Evolutionary conservation across 2,797 vertebrate genomes (phyloP).

Genomic region (Coccyzus lansbergi): DNA sequence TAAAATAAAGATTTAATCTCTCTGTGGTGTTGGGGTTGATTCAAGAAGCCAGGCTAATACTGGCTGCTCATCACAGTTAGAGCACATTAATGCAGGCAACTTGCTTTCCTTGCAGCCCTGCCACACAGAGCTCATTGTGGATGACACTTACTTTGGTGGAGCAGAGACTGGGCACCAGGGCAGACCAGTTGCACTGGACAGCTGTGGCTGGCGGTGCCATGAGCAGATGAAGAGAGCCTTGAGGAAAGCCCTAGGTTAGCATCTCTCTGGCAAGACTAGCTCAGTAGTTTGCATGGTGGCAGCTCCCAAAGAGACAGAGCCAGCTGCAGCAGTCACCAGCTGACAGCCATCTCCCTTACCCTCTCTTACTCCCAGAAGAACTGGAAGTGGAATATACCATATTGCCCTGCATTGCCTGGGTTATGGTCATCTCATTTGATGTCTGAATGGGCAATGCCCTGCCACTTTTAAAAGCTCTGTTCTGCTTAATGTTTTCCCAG

Average conservation of each 20-base stretch:
- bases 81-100: background rate
- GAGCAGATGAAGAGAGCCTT: conserved; percentile 18
- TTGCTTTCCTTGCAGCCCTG: background rate
- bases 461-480: background rate
- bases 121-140: background rate
- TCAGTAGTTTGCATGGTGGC: background rate
- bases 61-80: background rate
- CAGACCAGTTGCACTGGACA: background rate
- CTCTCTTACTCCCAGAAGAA: background rate
- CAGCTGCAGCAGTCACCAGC: background rate
- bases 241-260: background rate
- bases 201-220: background rate
- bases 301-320: background rate
- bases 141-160: background rate
- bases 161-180: background rate
- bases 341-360: background rate
- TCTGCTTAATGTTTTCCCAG: background rate
- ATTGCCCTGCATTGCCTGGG: background rate
- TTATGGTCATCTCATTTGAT: background rate
- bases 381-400: background rate
- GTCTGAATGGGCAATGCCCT: background rate
- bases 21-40: background rate
- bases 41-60: conserved; percentile 13
- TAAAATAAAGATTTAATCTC: conserved; percentile 59
- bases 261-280: background rate